Evolutionary conservation across 2,888 invertebrate genomes (phyloP), one percentile per base, ranked within the genome.

Genomic region (Physocephala rufipes): DNA sequence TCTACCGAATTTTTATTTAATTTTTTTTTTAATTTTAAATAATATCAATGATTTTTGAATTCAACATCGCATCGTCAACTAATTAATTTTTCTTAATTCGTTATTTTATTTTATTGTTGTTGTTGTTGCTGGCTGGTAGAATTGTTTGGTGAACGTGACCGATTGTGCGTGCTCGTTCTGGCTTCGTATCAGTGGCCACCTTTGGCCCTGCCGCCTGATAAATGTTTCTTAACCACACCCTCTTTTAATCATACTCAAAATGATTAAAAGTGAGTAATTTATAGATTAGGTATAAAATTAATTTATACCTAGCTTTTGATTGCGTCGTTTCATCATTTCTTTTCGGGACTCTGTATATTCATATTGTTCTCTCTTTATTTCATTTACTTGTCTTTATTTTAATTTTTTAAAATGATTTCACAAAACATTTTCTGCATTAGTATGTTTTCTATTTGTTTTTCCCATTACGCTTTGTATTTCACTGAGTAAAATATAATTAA

Each of bases 131-230:
- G 12, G 24, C 43, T n/a, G 21, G 21, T 62, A 21, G 36, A n/a
- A n/a, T n/a, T n/a, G n/a, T n/a, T n/a, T n/a, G n/a, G 55, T 36
- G 43, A 53, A 66, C 66, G 66, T 66, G 66, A 66, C 63, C 26
- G 47, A 63, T 47, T 26, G 63, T 63, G 47, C 63, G 45, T 47
- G 45, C 26, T 58, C 58, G 13, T 9, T 26, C 16, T 58, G n/a
- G n/a, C n/a, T n/a, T 28, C 2, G 13, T 13, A 36, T 24, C 24
- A 16, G 43, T 45, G n/a, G n/a, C 43, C 62, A 5, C 43, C 24
- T 4, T 16, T 62, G 36, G 1, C 43, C 24, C n/a, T 59, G n/a
- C 21, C 59, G 24, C 59, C 30, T 9, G 30, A 13, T 16, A 24
- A 28, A 7, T 21, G 16, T 5, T 24, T 3, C 5, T 45, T 4